These are phyloP conservation scores for Melanotaenia trifasciata DNA, from an alignment of 2,797 vertebrate species.

Conservation along the genomic window DNA sequence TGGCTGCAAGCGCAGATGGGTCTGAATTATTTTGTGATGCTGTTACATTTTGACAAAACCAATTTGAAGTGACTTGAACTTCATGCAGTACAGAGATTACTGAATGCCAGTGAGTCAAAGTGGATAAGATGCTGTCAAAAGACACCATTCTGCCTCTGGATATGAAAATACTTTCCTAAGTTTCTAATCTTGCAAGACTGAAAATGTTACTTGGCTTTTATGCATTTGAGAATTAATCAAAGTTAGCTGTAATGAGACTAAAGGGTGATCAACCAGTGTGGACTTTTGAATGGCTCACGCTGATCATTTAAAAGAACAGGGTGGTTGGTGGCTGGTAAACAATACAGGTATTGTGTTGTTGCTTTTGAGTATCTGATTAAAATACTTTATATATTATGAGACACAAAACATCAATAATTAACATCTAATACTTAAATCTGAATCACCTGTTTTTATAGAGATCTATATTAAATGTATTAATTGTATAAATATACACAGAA, in stretches of 20 bases:
- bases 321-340: neutral
- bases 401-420: neutral
- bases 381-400: neutral
- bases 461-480: neutral
- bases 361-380: neutral
- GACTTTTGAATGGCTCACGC: neutral
- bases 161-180: neutral
- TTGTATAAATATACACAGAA: neutral
- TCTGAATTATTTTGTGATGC: neutral
- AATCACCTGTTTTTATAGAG: neutral
- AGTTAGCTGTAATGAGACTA: neutral
- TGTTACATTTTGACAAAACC: constrained; percentile 2
- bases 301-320: neutral
- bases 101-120: neutral
- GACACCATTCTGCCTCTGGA: neutral
- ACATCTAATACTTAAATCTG: neutral
- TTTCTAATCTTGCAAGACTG: neutral
- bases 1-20: neutral
- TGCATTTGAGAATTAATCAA: neutral
- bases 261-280: neutral
- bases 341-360: neutral
- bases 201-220: neutral
- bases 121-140: neutral
- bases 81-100: neutral
- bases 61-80: neutral